Evolutionary conservation across 2,888 invertebrate genomes (phyloP).

Genomic region (Sphaerophoria rueppellii): DNA sequence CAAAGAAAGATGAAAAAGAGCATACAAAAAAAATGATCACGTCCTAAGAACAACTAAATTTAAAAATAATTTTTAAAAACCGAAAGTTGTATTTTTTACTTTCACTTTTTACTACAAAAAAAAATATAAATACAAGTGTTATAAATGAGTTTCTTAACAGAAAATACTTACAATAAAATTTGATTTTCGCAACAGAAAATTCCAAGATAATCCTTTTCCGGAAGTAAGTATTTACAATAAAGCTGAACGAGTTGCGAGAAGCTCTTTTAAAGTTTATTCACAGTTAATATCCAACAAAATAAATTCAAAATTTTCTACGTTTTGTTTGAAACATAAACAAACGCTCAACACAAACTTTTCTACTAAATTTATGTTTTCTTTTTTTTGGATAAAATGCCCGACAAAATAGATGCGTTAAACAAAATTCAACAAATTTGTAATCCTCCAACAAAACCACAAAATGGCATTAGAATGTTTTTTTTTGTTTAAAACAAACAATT

Average conservation of each 20-base stretch:
- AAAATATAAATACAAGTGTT: not conserved
- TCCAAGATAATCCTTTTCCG: conserved; percentile 69
- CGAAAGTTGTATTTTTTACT: too few relatives aligned
- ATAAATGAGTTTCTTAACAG: too few relatives aligned
- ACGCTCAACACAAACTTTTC: conserved; percentile 13
- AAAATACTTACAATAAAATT: conserved; percentile 50
- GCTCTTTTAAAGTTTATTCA: conserved; percentile 48
- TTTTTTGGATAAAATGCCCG: conserved; percentile 9
- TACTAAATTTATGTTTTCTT: not conserved
- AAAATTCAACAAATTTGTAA: not conserved
- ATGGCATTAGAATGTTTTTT: conserved; percentile 1
- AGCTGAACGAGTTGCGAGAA: conserved; percentile 39
- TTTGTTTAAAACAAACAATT: conserved; percentile 11
- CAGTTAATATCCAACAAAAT: conserved; percentile 18
- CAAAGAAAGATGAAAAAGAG: too few relatives aligned
- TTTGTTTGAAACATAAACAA: conserved; percentile 41
- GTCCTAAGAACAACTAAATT: too few relatives aligned
- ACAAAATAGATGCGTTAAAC: conserved; percentile 13
- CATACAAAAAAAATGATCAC: too few relatives aligned
- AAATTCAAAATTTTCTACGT: conserved; percentile 35
- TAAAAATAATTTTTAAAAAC: too few relatives aligned
- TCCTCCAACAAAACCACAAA: conserved; percentile 12
- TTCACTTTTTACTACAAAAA: conserved; percentile 6
- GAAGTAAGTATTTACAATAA: conserved; percentile 27
- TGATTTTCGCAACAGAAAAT: conserved; percentile 31